Conservation (phyloP, 2,888 invertebrate genomes). For the Cabera pusaria region DNA sequence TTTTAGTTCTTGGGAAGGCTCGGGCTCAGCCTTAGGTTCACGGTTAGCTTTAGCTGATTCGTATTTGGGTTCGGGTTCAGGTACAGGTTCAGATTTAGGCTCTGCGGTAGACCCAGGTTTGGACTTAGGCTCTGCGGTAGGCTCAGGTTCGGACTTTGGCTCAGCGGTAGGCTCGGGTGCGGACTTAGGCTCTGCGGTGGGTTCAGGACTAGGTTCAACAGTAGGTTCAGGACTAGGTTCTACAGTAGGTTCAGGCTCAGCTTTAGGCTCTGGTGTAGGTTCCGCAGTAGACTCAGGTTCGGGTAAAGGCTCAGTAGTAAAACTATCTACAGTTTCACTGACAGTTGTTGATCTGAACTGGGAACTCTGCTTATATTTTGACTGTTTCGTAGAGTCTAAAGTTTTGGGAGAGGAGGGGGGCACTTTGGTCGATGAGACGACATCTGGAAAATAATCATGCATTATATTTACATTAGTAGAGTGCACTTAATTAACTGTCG, state of each 20-base stretch:
- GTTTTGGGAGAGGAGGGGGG: constrained; percentile 42
- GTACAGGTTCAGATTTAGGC: constrained; percentile 41
- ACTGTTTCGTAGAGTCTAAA: constrained; percentile 44
- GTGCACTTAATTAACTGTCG: too few relatives aligned
- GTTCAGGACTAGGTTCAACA: constrained; percentile 11
- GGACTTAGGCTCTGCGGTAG: constrained; percentile 57
- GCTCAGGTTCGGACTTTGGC: constrained; percentile 30
- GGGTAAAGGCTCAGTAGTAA: constrained; percentile 31
- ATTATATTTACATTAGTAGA: constrained; percentile 58
- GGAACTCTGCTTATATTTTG: constrained; percentile 41
- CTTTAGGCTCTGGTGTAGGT: constrained; percentile 28
- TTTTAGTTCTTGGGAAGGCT: constrained; percentile 2
- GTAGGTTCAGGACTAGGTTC: constrained; percentile 10
- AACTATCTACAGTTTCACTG: too few relatives aligned
- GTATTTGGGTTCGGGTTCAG: constrained; percentile 28
- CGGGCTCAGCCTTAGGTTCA: constrained; percentile 26
- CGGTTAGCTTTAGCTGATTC: constrained; percentile 39
- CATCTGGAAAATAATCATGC: constrained; percentile 78
- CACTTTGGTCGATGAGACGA: constrained; percentile 63
- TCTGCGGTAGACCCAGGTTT: constrained; percentile 56
- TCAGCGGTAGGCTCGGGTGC: constrained; percentile 16
- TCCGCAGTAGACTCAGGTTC: constrained; percentile 41
- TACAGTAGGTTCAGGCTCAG: constrained; percentile 11
- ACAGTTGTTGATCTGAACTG: constrained; percentile 33
- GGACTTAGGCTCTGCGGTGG: constrained; percentile 13